Base-by-base conservation (phyloP, 2,797 vertebrate species). In the Momotus momota region DNA sequence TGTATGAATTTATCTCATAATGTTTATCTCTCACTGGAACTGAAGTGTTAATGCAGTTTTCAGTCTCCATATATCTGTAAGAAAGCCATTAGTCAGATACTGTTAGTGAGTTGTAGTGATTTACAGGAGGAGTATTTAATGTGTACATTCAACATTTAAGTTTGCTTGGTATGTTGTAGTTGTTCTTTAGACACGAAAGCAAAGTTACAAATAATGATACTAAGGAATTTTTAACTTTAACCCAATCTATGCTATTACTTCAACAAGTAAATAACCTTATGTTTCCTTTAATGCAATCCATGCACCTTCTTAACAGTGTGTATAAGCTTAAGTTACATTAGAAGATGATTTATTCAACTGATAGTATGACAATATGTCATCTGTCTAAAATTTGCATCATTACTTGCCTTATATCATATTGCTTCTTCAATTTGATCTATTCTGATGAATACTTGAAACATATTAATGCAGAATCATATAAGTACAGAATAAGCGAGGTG, bases 281-380 rank as follows among this genome's bases (percentile, higher is more conserved):
- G 14, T 35, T 84, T 78, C 48, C 40, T 83, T 84, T 60, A 79
- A 10, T 55, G 41, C 55, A 41, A 52, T 64, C 33, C 0, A 0
- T 43, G 29, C 14, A 46, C 12, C 10, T 75, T 40, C n/a, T 46
- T 95, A 78, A 19, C 45, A 9, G 20, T 33, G 11, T 1, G 1
- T 33, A 3, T 40, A 58, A 97, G 98, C 84, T 96, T 98, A 88
- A 98, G 96, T 19, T 74, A 14, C 49, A 35, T 64, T 43, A 41
- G 69, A 73, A 45, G 57, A 57, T 4, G 0, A 15, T 81, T 87
- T 82, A 52, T 19, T 73, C 19, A 55, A 55, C 26, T 57, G 45
- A 16, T 57, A 79, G 58, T 43, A 38, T 46, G 6, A 54, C 7
- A 7, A 21, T 72, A 45, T 14, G 1, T 51, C 40, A 55, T 52